Percentiles rank a stretch among this genome's conserved stretches.
phyloP scores from a whole-genome alignment of 2,888 invertebrate species.

The Scaptomyza caliginosa region DNA sequence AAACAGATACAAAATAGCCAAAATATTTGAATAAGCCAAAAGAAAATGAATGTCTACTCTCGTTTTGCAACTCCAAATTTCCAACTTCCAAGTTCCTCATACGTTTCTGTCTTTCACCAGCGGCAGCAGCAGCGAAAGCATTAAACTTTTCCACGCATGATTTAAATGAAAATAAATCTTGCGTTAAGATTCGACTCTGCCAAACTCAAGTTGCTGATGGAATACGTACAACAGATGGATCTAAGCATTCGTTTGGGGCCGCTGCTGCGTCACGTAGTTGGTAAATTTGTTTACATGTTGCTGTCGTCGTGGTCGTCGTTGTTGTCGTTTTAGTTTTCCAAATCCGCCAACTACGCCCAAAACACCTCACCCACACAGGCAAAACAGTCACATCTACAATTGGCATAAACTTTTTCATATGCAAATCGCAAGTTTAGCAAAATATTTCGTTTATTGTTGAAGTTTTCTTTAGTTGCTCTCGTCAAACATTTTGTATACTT shows the following conservation, averaged over 20 bases:
- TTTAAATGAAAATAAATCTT: conserved; percentile 79
- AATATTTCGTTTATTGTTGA: conserved; percentile 81
- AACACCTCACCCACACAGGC: conserved; percentile 4
- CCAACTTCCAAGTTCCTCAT: conserved; percentile 13
- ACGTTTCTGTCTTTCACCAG: conserved; percentile 34
- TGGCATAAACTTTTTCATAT: conserved; percentile 80
- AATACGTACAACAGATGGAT: conserved; percentile 1
- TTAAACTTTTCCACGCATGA: conserved; percentile 75
- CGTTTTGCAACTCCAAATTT: background rate
- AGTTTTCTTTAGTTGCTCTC: conserved; percentile 71
- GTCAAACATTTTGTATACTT: conserved; percentile 60
- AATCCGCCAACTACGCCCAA: background rate
- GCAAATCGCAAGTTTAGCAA: conserved; percentile 81
- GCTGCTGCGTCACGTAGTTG: conserved; percentile 75
- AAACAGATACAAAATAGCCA: conserved; percentile 61
- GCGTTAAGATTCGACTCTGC: conserved; percentile 72
- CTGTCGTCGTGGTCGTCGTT: conserved; percentile 26
- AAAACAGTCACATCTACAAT: conserved; percentile 51
- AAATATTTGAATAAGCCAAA: conserved; percentile 76
- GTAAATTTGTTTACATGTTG: conserved; percentile 79
- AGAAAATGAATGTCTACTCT: conserved; percentile 61
- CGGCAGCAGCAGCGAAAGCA: conserved; percentile 8
- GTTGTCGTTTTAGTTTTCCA: conserved; percentile 43
- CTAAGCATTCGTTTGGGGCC: conserved; percentile 11
- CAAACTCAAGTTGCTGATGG: background rate